These are phyloP conservation scores for Mormyrus iriodes DNA, from an alignment of 2,113 vertebrate genomes.

Conservation along the genomic window DNA sequence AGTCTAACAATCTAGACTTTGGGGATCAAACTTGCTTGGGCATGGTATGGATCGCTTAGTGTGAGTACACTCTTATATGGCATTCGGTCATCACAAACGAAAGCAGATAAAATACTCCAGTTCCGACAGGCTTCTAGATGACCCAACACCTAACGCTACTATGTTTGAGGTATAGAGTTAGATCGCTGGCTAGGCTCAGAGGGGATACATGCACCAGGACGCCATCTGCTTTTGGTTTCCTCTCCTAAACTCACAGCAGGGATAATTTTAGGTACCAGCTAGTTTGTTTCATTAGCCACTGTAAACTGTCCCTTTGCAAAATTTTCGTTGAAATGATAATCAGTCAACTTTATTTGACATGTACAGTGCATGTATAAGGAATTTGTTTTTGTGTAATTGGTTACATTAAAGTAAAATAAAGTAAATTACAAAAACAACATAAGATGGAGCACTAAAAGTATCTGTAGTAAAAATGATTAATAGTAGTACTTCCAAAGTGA, in stretches of 20 bases:
- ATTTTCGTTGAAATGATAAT: neutral
- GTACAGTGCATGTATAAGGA: neutral
- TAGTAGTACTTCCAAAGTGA: neutral
- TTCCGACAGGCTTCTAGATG: neutral
- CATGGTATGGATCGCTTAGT: neutral
- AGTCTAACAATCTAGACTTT: neutral
- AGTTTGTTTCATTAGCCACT: neutral
- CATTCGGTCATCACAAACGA: neutral
- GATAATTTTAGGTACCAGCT: neutral
- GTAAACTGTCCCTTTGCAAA: neutral
- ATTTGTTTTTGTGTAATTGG: neutral
- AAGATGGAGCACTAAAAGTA: neutral
- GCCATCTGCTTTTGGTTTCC: neutral
- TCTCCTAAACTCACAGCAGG: neutral
- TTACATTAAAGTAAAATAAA: neutral
- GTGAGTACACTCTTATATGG: too few species aligned
- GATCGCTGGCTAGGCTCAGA: neutral
- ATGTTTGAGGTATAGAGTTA: neutral
- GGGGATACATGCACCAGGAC: neutral
- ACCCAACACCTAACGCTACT: neutral
- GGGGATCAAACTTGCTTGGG: neutral
- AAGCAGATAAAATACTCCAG: neutral
- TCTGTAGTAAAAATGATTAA: neutral
- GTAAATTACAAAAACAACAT: neutral
- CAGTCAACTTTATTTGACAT: neutral